Conservation (phyloP, 2,797 vertebrate genomes). For the Anniella stebbinsi region DNA sequence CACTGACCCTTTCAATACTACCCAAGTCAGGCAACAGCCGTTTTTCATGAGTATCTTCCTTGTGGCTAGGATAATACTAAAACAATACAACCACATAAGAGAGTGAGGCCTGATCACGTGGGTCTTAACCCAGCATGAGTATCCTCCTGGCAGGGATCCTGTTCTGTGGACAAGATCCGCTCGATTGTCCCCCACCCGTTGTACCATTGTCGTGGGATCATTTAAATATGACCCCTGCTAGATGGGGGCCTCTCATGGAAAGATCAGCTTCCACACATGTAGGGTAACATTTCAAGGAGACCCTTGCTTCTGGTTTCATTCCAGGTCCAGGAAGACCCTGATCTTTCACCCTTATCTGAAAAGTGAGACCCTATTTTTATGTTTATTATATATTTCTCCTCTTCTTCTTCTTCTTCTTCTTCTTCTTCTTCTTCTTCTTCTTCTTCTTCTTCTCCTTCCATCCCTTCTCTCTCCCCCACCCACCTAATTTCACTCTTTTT, state of each 20-base stretch:
- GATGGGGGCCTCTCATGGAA: background rate
- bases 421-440: background rate
- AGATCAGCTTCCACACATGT: too few species aligned
- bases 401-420: background rate
- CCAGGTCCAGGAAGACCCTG: background rate
- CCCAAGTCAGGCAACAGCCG: background rate
- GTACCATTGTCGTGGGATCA: too few species aligned
- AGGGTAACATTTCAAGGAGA: too few species aligned
- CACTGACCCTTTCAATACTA: too few species aligned
- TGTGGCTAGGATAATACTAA: background rate
- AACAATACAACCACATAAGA: too few species aligned
- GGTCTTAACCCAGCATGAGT: background rate
- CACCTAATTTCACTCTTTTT: background rate
- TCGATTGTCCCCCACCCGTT: too few species aligned
- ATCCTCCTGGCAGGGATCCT: background rate
- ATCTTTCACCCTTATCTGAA: background rate
- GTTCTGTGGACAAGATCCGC: background rate
- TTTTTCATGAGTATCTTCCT: too few species aligned
- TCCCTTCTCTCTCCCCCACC: background rate
- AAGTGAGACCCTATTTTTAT: background rate
- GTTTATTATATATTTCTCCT: background rate
- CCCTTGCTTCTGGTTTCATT: background rate
- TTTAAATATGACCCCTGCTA: background rate
- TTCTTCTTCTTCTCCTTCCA: background rate
- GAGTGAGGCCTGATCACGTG: background rate